Evolutionary conservation across 2,888 invertebrate genomes (phyloP), one percentile per base, ranked within the genome.

Genomic region (Caenorhabditis japonica): DNA sequence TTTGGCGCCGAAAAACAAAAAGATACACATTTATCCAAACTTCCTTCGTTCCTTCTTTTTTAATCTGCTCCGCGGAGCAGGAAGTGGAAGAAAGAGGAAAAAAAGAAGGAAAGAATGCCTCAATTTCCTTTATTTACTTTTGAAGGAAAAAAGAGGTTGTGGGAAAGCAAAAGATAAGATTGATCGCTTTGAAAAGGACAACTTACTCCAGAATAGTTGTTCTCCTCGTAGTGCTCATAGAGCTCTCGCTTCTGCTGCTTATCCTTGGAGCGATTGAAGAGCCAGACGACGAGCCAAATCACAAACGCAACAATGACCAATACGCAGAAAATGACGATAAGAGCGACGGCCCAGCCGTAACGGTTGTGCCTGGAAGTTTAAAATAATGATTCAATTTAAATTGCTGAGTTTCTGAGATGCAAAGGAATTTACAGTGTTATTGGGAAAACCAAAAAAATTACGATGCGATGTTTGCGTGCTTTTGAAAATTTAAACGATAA

Each of bases 311-410:
- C 49, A 62, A 82, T 76, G 36, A 82, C 80, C 39, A 82, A 61
- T 30, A 62, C 43, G 49, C 80, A 79, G 75, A 82, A 80, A 39
- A 82, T 76, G 34, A 82, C 80, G 64, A 82, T 77, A 23, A 82
- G 59, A n/a, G 82, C 82, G 13, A 82, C 80, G 5, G 82, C 82
- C 80, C 80, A 82, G 19, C 79, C 80, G 60, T 82, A 82, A 38
- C 74, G 72, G 33, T 76, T 72, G 41, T 77, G 75, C 81, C 81
- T 81, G 60, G 8, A 77, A 59, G 34, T 41, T 33, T 12, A 12
- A 21, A 12, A 21, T 17, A 19, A 34, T 19, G 41, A 17, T n/a
- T 36, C 17, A 17, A 5, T 34, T n/a, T 27, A 39, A 41, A 38
- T 19, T 21, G 12, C 3, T 2, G 27, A 47, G 0, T 47, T 12